These are phyloP conservation scores for Branchinecta lynchi DNA, from an alignment of 1,140 invertebrate species.

Conservation along the genomic window DNA sequence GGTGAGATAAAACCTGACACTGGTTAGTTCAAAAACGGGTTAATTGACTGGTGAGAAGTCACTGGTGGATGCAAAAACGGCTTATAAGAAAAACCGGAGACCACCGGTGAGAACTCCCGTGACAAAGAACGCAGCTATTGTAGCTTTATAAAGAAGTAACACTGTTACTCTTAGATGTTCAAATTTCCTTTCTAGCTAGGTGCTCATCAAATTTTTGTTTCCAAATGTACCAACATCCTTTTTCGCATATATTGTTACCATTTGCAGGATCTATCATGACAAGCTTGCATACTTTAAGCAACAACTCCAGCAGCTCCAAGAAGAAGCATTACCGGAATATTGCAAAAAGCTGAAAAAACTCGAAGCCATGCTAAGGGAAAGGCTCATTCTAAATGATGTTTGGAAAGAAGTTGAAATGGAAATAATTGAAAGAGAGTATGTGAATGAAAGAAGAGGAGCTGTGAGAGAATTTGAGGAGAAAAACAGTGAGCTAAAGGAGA, in stretches of 20 bases:
- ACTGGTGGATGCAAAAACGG: too few species aligned
- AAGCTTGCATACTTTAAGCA: slow-evolving; percentile 76
- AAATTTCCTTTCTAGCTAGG: slow-evolving; percentile 16
- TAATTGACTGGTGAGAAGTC: too few species aligned
- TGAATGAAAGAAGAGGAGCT: slow-evolving; percentile 69
- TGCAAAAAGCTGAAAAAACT: slow-evolving; percentile 61
- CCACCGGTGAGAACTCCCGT: too few species aligned
- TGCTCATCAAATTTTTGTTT: slow-evolving; percentile 21
- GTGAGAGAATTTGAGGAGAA: slow-evolving; percentile 89
- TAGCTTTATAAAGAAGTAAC: not conserved
- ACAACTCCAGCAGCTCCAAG: slow-evolving; percentile 70
- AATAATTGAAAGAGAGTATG: slow-evolving; percentile 70
- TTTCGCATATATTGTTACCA: slow-evolving; percentile 19
- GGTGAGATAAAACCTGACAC: too few species aligned
- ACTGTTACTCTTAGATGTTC: slow-evolving; percentile 14
- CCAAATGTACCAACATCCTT: not conserved
- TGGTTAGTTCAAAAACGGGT: too few species aligned
- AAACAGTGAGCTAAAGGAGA: slow-evolving; percentile 78
- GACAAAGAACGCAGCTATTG: too few species aligned
- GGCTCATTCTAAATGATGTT: slow-evolving; percentile 61
- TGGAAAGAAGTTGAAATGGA: slow-evolving; percentile 68
- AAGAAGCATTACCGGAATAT: slow-evolving; percentile 72
- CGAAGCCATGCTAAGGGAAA: slow-evolving; percentile 61
- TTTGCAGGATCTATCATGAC: slow-evolving; percentile 74
- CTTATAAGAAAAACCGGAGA: too few species aligned